Percentiles rank a stretch among this genome's conserved stretches.
phyloP scores from a whole-genome alignment of 2,888 invertebrate species.

The Mimas tiliae region DNA sequence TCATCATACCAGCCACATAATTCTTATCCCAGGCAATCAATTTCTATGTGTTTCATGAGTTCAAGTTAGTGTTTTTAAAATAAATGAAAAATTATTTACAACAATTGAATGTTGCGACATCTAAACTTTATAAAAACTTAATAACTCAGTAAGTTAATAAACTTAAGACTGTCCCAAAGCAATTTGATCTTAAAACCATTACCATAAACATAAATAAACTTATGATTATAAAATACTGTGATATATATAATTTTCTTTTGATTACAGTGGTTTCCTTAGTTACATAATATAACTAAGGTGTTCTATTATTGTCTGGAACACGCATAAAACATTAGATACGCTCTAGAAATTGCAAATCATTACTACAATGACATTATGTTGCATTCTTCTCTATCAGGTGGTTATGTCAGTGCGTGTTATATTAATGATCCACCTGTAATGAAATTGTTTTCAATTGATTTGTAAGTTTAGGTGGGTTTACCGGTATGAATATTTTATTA shows the following conservation, averaged over 20 bases:
- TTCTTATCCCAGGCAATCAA: no score
- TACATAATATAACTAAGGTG: neutral
- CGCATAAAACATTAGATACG: neutral
- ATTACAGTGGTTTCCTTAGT: neutral
- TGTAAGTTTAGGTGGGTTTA: neutral
- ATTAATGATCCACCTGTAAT: neutral
- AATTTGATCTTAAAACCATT: neutral
- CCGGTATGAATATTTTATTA: neutral
- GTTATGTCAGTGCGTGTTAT: neutral
- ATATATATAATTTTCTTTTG: neutral
- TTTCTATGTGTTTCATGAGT: no score
- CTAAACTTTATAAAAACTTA: neutral
- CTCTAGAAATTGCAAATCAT: conserved; percentile 4
- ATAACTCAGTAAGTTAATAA: neutral
- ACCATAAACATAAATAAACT: no score
- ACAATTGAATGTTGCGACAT: neutral
- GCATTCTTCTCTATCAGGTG: neutral
- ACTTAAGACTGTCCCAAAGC: neutral
- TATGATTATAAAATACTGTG: neutral
- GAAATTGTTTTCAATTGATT: neutral
- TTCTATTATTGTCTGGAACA: conserved; percentile 1
- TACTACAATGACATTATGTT: neutral
- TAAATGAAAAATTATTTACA: no score
- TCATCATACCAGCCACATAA: no score
- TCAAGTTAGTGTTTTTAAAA: no score